These are phyloP conservation scores for Erannis defoliaria DNA, from an alignment of 2,888 invertebrate genomes.

Conservation along the genomic window DNA sequence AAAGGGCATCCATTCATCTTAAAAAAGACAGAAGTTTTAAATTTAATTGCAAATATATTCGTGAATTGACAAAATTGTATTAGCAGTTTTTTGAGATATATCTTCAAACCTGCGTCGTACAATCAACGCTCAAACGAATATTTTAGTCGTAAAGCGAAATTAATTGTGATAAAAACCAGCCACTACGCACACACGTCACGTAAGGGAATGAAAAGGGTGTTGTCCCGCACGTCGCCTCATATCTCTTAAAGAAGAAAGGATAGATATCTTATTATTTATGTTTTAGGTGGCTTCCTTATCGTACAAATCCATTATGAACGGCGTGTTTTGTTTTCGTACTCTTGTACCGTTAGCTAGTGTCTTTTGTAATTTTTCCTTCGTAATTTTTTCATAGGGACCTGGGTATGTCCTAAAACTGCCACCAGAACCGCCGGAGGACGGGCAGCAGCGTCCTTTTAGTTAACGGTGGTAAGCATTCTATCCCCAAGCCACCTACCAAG, in stretches of 20 bases:
- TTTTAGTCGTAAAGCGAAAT: slow-evolving; percentile 44
- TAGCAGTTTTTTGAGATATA: no score
- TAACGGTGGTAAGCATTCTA: no score
- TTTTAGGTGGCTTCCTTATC: slow-evolving; percentile 33
- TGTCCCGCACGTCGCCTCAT: slow-evolving; percentile 47
- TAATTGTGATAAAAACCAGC: slow-evolving; percentile 59
- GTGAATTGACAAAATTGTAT: no score
- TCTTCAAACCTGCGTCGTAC: not conserved
- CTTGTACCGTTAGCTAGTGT: not conserved
- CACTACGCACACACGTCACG: slow-evolving; percentile 56
- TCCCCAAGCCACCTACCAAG: no score
- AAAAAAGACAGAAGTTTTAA: no score
- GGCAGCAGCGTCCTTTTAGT: no score
- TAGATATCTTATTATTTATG: slow-evolving; percentile 51
- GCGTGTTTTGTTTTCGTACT: not conserved
- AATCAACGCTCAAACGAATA: slow-evolving; percentile 30
- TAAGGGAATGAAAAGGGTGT: slow-evolving; percentile 58
- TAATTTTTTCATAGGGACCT: no score
- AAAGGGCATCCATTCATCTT: no score
- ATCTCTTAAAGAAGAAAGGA: slow-evolving; percentile 45
- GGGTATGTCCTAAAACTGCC: no score
- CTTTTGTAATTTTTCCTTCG: not conserved
- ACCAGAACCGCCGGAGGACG: no score
- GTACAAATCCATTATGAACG: slow-evolving; percentile 20
- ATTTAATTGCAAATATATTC: no score